Conservation (phyloP, 1,140 invertebrate species). For the Drosophila obscura region DNA sequence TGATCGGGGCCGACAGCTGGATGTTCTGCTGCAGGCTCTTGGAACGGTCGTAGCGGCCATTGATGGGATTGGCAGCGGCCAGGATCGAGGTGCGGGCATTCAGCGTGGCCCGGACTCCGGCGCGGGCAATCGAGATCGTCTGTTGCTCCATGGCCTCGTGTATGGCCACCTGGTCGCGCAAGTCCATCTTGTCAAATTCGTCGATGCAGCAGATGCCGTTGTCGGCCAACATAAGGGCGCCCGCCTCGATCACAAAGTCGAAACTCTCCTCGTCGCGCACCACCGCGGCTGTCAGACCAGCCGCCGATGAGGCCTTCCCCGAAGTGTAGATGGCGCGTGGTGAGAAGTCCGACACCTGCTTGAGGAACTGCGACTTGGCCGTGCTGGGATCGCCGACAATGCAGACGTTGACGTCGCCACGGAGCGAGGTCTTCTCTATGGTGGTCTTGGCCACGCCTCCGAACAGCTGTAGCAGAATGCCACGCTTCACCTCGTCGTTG, state of each 20-base stretch:
- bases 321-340: constrained; percentile 99
- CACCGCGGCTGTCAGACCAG: constrained; percentile 98
- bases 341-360: constrained; percentile 97
- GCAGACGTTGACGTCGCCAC: constrained; percentile 99
- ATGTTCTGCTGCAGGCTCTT: constrained; percentile 99
- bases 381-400: constrained; percentile 99
- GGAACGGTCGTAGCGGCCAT: constrained; percentile 97
- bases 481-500: constrained; percentile 98
- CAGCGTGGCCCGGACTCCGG: constrained; percentile 97
- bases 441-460: constrained; percentile 99
- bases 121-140: constrained; percentile 99
- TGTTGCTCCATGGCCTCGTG: constrained; percentile 99
- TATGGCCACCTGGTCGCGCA: constrained; percentile 98
- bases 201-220: constrained; percentile 99
- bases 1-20: constrained; percentile 96
- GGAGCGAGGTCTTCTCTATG: constrained; percentile 91
- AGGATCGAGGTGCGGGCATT: constrained; percentile 99
- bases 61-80: constrained; percentile 98
- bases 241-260: constrained; percentile 99
- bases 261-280: constrained; percentile 98
- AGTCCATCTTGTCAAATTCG: constrained; percentile 99
- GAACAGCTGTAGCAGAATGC: constrained; percentile 97
- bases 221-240: constrained; percentile 99
- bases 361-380: constrained; percentile 98
- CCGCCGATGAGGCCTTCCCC: constrained; percentile 98